A percentile compares a stretch with the other conserved stretches of the same genome.
phyloP scores from a whole-genome alignment of 2,113 vertebrate genomes.

The Corythaixoides concolor region DNA sequence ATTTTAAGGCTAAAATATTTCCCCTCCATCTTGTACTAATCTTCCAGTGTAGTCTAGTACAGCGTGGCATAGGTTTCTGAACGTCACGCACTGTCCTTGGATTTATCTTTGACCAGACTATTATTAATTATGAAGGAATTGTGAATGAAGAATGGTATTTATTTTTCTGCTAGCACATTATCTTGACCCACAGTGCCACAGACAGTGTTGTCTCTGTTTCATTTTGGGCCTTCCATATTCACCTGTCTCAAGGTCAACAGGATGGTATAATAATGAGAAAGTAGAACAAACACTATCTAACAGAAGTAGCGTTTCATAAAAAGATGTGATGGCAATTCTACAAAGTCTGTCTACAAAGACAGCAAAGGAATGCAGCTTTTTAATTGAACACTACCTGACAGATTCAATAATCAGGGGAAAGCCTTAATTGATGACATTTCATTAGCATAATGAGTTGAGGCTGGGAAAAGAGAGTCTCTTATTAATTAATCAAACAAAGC shows the following conservation, averaged over 20 bases:
- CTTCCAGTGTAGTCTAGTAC: neutral
- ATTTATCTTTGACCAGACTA: conserved; percentile 56
- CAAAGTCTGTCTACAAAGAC: conserved; percentile 44
- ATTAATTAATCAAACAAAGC: conserved; percentile 85
- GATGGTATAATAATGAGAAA: conserved; percentile 64
- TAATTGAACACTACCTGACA: conserved; percentile 74
- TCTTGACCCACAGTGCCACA: conserved; percentile 32
- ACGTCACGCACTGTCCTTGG: conserved; percentile 50
- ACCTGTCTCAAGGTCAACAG: conserved; percentile 69
- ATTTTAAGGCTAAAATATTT: conserved; percentile 15
- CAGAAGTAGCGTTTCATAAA: conserved; percentile 64
- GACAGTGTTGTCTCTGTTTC: conserved; percentile 21
- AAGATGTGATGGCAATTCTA: conserved; percentile 62
- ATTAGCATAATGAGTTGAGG: conserved; percentile 83
- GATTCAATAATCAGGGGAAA: conserved; percentile 83
- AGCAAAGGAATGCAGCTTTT: conserved; percentile 74
- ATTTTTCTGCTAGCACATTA: conserved; percentile 48
- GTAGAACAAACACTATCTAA: conserved; percentile 66
- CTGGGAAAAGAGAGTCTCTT: conserved; percentile 81
- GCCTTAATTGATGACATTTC: conserved; percentile 84
- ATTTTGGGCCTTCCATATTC: conserved; percentile 19
- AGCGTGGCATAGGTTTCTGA: neutral
- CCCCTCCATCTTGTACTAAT: neutral
- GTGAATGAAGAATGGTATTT: conserved; percentile 50
- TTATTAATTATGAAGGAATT: conserved; percentile 60